These are phyloP conservation scores for Cephus nigrinus DNA, from an alignment of 2,888 invertebrate genomes.

Conservation along the genomic window DNA sequence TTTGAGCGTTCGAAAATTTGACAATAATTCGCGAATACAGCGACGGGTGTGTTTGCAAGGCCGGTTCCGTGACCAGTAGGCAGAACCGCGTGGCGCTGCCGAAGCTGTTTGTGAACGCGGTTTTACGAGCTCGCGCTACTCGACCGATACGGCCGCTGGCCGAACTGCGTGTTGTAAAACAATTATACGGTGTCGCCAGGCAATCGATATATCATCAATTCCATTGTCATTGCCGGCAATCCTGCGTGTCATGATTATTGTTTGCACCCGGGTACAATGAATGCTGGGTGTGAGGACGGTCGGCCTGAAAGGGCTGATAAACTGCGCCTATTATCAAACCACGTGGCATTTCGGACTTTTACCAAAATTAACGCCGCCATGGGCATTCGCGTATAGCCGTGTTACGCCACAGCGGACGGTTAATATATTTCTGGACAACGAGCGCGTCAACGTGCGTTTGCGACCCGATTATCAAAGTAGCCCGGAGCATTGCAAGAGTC, in stretches of 20 bases:
- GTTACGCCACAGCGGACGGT: neutral
- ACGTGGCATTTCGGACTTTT: constrained; percentile 58
- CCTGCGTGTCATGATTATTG: constrained; percentile 66
- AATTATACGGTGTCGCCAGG: constrained; percentile 62
- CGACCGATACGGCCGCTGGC: constrained; percentile 25
- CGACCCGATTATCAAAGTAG: neutral
- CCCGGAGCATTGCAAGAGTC: neutral
- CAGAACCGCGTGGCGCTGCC: neutral
- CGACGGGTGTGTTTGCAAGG: neutral
- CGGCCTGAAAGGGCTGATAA: constrained; percentile 49
- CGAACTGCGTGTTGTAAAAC: constrained; percentile 57
- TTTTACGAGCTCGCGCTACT: constrained; percentile 34
- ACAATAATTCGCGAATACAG: constrained; percentile 19
- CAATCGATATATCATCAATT: constrained; percentile 65
- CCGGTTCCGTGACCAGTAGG: neutral
- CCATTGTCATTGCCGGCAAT: constrained; percentile 64
- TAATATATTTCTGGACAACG: neutral
- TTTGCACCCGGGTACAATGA: constrained; percentile 60
- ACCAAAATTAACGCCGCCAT: neutral
- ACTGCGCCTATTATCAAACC: constrained; percentile 58
- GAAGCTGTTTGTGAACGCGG: constrained; percentile 25
- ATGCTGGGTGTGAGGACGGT: constrained; percentile 11
- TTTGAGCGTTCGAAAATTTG: neutral
- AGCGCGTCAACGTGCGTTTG: neutral
- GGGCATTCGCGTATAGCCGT: neutral